These are phyloP conservation scores for Pelvicachromis taeniatus DNA, from an alignment of 2,113 vertebrate genomes.

Conservation along the genomic window DNA sequence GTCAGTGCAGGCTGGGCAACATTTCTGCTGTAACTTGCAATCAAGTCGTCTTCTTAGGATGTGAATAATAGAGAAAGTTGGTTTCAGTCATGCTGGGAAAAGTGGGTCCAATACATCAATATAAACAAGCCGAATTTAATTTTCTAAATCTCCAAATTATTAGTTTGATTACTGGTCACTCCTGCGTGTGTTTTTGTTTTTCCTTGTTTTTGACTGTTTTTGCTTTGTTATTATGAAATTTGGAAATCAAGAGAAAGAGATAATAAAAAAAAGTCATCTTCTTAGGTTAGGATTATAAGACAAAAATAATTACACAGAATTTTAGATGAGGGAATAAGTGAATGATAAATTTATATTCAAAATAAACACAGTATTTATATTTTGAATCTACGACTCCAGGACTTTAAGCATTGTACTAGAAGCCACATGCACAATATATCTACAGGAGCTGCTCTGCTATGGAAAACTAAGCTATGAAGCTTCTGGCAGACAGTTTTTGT, in stretches of 20 bases:
- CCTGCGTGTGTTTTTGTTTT: too few species aligned
- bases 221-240: too few species aligned
- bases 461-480: background rate
- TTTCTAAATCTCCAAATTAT: too few species aligned
- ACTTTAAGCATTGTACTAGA: background rate
- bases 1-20: background rate
- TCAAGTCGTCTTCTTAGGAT: background rate
- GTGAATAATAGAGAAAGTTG: too few species aligned
- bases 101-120: too few species aligned
- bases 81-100: too few species aligned
- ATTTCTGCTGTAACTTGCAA: background rate
- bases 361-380: background rate
- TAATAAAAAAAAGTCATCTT: too few species aligned
- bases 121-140: too few species aligned
- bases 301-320: background rate
- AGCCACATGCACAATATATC: background rate
- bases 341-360: background rate
- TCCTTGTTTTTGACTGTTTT: too few species aligned
- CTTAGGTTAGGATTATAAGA: background rate
- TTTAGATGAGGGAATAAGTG: background rate
- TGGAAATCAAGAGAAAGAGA: too few species aligned
- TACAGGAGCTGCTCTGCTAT: background rate
- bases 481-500: background rate
- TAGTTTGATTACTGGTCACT: too few species aligned
- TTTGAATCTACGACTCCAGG: background rate